phyloP scores from a whole-genome alignment of 2,888 invertebrate species.

The Nephrotoma flavescens region DNA sequence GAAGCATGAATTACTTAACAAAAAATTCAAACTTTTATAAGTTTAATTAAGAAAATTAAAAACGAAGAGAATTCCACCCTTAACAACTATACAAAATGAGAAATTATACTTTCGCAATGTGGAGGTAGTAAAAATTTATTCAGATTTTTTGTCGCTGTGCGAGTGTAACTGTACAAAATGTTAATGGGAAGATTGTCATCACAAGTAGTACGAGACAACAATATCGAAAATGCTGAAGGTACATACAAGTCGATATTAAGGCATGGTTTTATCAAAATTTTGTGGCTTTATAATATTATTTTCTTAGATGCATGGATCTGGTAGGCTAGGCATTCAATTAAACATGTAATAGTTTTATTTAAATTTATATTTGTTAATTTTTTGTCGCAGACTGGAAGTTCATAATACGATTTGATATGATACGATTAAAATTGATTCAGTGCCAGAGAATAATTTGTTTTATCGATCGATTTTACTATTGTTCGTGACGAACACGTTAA shows the following conservation, averaged over 20 bases:
- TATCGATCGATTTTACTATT: not conserved
- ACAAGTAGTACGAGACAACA: too few relatives aligned
- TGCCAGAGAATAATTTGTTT: not conserved
- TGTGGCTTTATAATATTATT: too few relatives aligned
- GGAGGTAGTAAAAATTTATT: too few relatives aligned
- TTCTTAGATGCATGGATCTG: not conserved
- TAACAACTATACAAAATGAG: not conserved
- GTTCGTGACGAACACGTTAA: not conserved
- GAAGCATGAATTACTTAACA: not conserved
- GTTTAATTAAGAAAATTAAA: not conserved
- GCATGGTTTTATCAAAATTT: too few relatives aligned
- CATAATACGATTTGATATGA: too few relatives aligned
- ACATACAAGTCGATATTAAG: too few relatives aligned
- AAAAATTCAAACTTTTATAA: not conserved
- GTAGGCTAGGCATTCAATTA: not conserved
- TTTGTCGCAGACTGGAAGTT: too few relatives aligned
- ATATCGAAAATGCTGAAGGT: too few relatives aligned
- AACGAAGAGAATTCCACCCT: not conserved
- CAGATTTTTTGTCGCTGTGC: too few relatives aligned
- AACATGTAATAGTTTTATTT: not conserved
- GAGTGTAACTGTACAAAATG: too few relatives aligned
- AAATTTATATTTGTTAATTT: not conserved
- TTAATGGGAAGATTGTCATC: too few relatives aligned
- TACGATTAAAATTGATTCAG: too few relatives aligned
- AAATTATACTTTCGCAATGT: not conserved